phyloP scores from a whole-genome alignment of 1,140 invertebrate species.

The Bombus impatiens region DNA sequence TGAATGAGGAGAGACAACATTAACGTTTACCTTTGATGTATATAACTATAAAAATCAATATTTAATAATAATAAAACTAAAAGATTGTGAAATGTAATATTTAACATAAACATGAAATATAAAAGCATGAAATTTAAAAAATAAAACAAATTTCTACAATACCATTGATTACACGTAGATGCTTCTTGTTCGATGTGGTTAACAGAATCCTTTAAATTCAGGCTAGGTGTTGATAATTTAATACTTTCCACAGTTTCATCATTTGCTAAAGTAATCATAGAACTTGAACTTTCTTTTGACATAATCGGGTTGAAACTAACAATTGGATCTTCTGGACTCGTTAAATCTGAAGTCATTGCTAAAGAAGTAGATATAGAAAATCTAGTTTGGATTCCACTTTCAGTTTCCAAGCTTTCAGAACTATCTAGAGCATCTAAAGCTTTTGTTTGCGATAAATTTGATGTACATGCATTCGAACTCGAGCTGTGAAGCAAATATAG shows the following conservation, averaged over 20 bases:
- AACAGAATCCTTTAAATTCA: constrained; percentile 28
- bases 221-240: constrained; percentile 13
- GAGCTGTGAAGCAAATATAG: constrained; percentile 37
- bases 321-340: constrained; percentile 68
- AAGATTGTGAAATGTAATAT: not conserved
- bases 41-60: no score
- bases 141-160: not conserved
- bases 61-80: not conserved
- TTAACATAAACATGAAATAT: not conserved
- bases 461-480: constrained; percentile 68
- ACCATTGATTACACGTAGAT: constrained; percentile 2
- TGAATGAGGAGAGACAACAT: no score
- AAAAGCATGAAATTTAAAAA: not conserved
- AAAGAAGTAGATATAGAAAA: constrained; percentile 60
- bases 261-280: constrained; percentile 39
- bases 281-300: constrained; percentile 73
- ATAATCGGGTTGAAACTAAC: constrained; percentile 66
- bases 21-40: no score
- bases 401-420: constrained; percentile 58
- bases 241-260: constrained; percentile 29
- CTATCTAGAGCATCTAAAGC: constrained; percentile 47
- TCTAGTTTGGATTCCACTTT: constrained; percentile 41
- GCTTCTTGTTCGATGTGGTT: constrained; percentile 2
- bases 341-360: constrained; percentile 67
- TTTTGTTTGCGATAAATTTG: constrained; percentile 61